These are phyloP conservation scores for Odontocerum albicorne DNA, from an alignment of 2,888 invertebrate species.

Conservation along the genomic window DNA sequence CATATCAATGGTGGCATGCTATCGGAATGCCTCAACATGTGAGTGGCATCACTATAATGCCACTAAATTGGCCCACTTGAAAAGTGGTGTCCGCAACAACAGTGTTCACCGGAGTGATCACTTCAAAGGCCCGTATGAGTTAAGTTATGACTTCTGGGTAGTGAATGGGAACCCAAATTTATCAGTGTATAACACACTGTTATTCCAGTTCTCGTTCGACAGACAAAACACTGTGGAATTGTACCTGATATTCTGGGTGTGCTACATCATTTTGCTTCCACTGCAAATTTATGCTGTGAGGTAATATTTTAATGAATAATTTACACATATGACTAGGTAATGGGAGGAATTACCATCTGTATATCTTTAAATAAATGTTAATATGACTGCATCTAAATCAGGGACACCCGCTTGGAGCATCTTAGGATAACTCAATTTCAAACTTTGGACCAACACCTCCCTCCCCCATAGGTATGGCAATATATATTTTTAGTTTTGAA, in stretches of 20 bases:
- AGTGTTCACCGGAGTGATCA: slow-evolving; percentile 27
- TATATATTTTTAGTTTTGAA: no score
- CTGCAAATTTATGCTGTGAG: slow-evolving; percentile 88
- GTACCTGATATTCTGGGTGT: slow-evolving; percentile 84
- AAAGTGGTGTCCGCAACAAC: slow-evolving; percentile 4
- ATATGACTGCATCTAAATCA: no score
- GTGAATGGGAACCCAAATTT: slow-evolving; percentile 95
- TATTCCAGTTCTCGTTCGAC: slow-evolving; percentile 97
- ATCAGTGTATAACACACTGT: slow-evolving; percentile 82
- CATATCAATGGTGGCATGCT: slow-evolving; percentile 91
- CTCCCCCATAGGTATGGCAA: no score
- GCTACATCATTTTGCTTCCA: slow-evolving; percentile 83
- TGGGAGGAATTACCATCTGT: neutral
- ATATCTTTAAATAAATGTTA: neutral
- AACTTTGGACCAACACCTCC: no score
- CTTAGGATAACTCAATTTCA: no score
- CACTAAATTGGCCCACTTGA: slow-evolving; percentile 39
- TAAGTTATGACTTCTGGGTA: slow-evolving; percentile 91
- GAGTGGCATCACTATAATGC: slow-evolving; percentile 80
- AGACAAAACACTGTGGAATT: slow-evolving; percentile 90
- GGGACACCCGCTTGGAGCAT: no score
- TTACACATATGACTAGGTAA: neutral
- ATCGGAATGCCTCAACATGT: slow-evolving; percentile 76
- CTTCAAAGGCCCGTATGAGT: slow-evolving; percentile 41
- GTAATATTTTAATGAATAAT: no score